phyloP scores from a whole-genome alignment of 2,113 vertebrate species.

The Numida meleagris region DNA sequence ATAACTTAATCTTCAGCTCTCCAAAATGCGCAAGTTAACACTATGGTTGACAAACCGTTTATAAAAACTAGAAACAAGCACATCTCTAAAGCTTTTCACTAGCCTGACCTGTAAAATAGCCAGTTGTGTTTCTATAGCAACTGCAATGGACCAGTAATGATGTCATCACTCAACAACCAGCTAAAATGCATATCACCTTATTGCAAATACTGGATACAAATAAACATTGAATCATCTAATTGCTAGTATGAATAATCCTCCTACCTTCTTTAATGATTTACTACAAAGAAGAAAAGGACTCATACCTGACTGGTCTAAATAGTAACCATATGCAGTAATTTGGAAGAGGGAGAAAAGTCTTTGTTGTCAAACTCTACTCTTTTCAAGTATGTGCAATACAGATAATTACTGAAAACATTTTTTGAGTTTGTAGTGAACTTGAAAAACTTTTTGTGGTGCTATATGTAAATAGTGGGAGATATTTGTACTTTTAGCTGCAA shows the following conservation, averaged over 20 bases:
- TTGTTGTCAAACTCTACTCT: slow-evolving; percentile 41
- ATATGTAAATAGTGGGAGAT: background rate
- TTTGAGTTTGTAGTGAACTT: background rate
- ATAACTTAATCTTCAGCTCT: background rate
- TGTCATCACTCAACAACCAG: slow-evolving; percentile 48
- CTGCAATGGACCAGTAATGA: slow-evolving; percentile 45
- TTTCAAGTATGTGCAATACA: background rate
- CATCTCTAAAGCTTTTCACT: slow-evolving; percentile 13
- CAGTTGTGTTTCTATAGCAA: slow-evolving; percentile 75
- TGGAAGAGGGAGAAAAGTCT: background rate
- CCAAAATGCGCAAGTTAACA: background rate
- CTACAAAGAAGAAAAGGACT: slow-evolving; percentile 24
- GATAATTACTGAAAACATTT: slow-evolving; percentile 53
- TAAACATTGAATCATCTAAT: slow-evolving; percentile 77
- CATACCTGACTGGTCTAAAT: slow-evolving; percentile 55
- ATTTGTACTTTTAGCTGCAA: background rate
- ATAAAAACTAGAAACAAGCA: background rate
- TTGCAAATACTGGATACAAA: slow-evolving; percentile 44
- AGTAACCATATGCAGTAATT: slow-evolving; percentile 24
- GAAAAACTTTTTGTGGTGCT: background rate
- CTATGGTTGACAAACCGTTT: background rate
- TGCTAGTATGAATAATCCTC: slow-evolving; percentile 54
- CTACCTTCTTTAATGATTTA: slow-evolving; percentile 41
- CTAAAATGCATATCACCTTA: slow-evolving; percentile 45
- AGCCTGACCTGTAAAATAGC: slow-evolving; percentile 43